These are phyloP conservation scores for Lophius piscatorius DNA, from an alignment of 2,113 vertebrate genomes.

Conservation along the genomic window DNA sequence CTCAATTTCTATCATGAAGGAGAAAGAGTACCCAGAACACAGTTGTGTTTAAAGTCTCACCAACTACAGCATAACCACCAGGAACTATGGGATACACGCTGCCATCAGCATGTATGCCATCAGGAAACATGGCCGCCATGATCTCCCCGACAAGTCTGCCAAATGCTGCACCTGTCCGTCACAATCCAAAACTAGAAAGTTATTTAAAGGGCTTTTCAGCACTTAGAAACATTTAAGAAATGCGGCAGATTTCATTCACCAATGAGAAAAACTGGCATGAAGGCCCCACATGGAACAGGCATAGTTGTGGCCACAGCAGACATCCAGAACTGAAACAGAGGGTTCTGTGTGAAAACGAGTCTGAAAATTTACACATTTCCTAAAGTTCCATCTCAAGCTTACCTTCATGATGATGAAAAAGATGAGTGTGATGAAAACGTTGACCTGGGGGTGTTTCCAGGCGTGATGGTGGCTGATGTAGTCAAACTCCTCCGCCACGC, in stretches of 20 bases:
- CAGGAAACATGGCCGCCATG: conserved; percentile 97
- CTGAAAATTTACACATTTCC: background rate
- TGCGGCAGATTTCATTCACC: conserved; percentile 86
- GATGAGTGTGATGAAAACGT: conserved; percentile 92
- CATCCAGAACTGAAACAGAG: conserved; percentile 93
- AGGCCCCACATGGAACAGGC: conserved; percentile 96
- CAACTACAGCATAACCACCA: conserved; percentile 95
- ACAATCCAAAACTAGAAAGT: conserved; percentile 19
- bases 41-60: conserved; percentile 81
- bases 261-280: conserved; percentile 99
- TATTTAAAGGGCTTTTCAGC: background rate
- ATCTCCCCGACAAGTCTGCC: conserved; percentile 95
- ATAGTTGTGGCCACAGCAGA: conserved; percentile 97
- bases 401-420: conserved; percentile 99
- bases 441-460: conserved; percentile 93
- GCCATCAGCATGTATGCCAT: conserved; percentile 91
- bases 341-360: background rate
- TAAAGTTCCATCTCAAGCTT: background rate
- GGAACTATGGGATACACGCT: conserved; percentile 95
- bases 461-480: conserved; percentile 88
- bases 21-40: background rate
- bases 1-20: too few species aligned
- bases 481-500: conserved; percentile 87
- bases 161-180: conserved; percentile 89
- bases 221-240: background rate